Percentiles rank a stretch among this genome's conserved stretches.
Evolutionary conservation across 2,888 invertebrate species (phyloP).

Genomic region (Lepeophtheirus nordmannii): DNA sequence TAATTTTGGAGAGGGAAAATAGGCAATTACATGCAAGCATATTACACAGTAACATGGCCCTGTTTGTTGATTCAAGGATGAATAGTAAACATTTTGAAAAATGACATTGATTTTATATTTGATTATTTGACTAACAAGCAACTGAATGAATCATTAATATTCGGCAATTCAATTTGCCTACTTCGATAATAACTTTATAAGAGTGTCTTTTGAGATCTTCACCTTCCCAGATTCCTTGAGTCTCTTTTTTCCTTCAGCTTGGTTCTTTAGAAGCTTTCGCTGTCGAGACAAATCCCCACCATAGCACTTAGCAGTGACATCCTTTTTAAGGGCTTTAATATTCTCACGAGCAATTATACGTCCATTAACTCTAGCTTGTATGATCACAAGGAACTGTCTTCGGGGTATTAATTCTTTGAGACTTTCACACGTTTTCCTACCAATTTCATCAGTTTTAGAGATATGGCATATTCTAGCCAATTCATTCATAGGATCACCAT

Average conservation of each 20-base stretch:
- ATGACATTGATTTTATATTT: too few relatives aligned
- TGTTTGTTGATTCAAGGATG: too few relatives aligned
- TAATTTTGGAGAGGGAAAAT: too few relatives aligned
- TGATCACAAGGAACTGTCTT: slow-evolving; percentile 45
- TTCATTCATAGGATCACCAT: slow-evolving; percentile 65
- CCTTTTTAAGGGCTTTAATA: slow-evolving; percentile 70
- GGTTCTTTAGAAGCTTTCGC: slow-evolving; percentile 72
- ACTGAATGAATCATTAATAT: too few relatives aligned
- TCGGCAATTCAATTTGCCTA: background rate
- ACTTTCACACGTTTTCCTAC: background rate
- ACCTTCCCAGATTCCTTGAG: slow-evolving; percentile 83
- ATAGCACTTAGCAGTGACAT: slow-evolving; percentile 81
- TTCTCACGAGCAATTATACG: slow-evolving; percentile 71
- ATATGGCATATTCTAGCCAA: slow-evolving; percentile 62
- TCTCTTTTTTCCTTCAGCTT: slow-evolving; percentile 83
- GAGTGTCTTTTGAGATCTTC: slow-evolving; percentile 76
- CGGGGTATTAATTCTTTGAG: slow-evolving; percentile 21
- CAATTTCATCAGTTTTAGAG: slow-evolving; percentile 42
- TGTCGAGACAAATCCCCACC: slow-evolving; percentile 80
- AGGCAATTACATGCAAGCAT: too few relatives aligned
- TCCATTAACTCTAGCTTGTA: slow-evolving; percentile 64
- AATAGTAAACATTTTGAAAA: too few relatives aligned
- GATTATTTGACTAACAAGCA: too few relatives aligned
- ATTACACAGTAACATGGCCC: too few relatives aligned
- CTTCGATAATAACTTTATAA: slow-evolving; percentile 58